These are phyloP conservation scores for Globodera ellingtonae DNA, from an alignment of 1,140 invertebrate genomes.

Conservation along the genomic window DNA sequence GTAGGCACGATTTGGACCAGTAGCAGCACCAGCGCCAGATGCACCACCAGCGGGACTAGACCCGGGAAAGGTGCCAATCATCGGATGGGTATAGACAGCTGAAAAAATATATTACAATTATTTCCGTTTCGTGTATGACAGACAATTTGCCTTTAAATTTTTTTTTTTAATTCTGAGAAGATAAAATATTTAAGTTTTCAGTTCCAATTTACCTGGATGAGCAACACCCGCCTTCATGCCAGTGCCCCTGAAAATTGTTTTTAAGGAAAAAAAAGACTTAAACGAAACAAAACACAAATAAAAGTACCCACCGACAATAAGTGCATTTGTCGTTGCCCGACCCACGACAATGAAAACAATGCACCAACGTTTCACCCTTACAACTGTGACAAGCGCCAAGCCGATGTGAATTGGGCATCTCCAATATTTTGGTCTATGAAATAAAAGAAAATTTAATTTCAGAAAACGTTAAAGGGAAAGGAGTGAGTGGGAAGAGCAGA, in stretches of 20 bases:
- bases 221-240: slow-evolving; percentile 64
- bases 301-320: slow-evolving; percentile 54
- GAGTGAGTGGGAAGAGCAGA: background rate
- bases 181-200: too few species aligned
- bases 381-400: slow-evolving; percentile 52
- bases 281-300: slow-evolving; percentile 16
- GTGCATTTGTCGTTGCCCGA: slow-evolving; percentile 62
- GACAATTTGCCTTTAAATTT: too few species aligned
- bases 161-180: slow-evolving; percentile 13
- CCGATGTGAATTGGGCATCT: slow-evolving; percentile 57
- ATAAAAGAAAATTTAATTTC: background rate
- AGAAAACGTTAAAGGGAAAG: slow-evolving; percentile 15
- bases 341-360: slow-evolving; percentile 64
- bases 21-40: background rate
- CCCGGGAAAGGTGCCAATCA: slow-evolving; percentile 64
- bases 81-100: slow-evolving; percentile 64
- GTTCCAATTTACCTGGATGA: background rate
- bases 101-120: slow-evolving; percentile 19
- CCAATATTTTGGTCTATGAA: slow-evolving; percentile 61
- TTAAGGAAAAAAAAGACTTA: background rate
- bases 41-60: slow-evolving; percentile 29
- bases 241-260: slow-evolving; percentile 56
- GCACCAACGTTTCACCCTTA: slow-evolving; percentile 57
- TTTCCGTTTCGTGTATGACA: too few species aligned
- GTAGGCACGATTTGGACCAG: slow-evolving; percentile 57